These are phyloP conservation scores for Ormyrus thymus DNA, from an alignment of 2,888 invertebrate genomes.

Conservation along the genomic window DNA sequence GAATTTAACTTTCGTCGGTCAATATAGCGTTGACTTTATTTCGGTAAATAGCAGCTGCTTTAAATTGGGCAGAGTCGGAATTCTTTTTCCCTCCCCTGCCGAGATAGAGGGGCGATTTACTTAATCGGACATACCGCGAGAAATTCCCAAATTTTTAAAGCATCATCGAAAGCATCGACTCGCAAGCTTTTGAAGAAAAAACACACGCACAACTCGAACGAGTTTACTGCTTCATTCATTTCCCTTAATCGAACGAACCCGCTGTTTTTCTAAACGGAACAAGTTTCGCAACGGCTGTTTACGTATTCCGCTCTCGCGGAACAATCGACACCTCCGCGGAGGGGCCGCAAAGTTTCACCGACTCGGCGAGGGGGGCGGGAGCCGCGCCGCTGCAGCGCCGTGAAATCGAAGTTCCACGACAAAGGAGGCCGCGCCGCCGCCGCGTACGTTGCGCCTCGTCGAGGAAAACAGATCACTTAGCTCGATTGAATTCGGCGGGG, in stretches of 20 bases:
- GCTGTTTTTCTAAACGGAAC: too few species aligned
- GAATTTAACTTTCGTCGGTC: constrained; percentile 40
- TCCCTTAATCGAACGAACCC: not conserved
- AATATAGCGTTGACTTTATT: constrained; percentile 44
- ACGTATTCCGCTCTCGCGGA: too few species aligned
- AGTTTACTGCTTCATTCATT: not conserved
- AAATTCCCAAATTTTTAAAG: too few species aligned
- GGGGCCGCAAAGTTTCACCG: too few species aligned
- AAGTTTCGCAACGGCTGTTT: too few species aligned
- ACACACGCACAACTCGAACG: not conserved
- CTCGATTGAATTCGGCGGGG: constrained; percentile 60
- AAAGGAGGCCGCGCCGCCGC: constrained; percentile 31
- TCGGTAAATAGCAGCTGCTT: constrained; percentile 18
- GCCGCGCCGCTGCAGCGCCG: too few species aligned
- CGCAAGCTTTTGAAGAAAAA: too few species aligned
- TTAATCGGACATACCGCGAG: too few species aligned
- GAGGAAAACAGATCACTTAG: constrained; percentile 56
- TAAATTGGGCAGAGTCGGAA: constrained; percentile 22
- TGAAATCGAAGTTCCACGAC: constrained; percentile 26
- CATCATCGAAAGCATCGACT: too few species aligned
- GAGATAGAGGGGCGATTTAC: too few species aligned
- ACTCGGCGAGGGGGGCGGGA: too few species aligned
- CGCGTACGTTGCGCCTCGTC: not conserved
- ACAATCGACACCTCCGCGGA: too few species aligned
- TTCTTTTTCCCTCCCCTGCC: not conserved